A percentile compares a stretch with the other conserved stretches of the same genome.
Evolutionary conservation across 2,113 vertebrate genomes (phyloP).

Genomic region (Scytalopus superciliaris): DNA sequence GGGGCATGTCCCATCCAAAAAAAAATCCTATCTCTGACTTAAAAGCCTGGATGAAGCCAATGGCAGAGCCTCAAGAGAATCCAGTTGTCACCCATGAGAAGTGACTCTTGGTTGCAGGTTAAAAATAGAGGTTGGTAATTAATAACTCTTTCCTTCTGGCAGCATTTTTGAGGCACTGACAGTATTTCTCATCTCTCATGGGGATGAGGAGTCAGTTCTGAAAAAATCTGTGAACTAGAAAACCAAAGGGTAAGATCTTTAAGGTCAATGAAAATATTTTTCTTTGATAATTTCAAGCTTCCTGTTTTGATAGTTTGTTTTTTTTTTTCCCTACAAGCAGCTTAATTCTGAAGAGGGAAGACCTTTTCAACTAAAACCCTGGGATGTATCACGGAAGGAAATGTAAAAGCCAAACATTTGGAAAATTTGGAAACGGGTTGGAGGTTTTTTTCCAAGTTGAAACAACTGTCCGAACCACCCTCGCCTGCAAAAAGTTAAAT

Average conservation of each 20-base stretch:
- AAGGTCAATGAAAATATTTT: conserved; percentile 61
- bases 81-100: not conserved
- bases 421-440: not conserved
- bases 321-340: not conserved
- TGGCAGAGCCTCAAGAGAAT: not conserved
- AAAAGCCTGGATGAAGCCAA: not conserved
- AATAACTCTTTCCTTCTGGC: not conserved
- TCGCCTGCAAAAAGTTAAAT: not conserved
- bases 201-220: conserved; percentile 29
- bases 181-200: conserved; percentile 5
- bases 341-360: conserved; percentile 34
- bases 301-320: conserved; percentile 30
- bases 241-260: conserved; percentile 18
- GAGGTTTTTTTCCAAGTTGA: not conserved
- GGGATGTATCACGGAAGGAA: conserved; percentile 44
- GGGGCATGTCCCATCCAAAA: not conserved
- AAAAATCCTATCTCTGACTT: not conserved
- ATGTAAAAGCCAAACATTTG: conserved; percentile 36
- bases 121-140: conserved; percentile 19
- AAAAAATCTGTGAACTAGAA: conserved; percentile 28
- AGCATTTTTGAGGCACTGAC: conserved; percentile 24
- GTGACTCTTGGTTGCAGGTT: not conserved
- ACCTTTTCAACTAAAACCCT: conserved; percentile 42
- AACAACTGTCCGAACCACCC: not conserved
- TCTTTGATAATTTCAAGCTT: conserved; percentile 59